phyloP scores from a whole-genome alignment of 2,888 invertebrate species.

The Scaptomyza caliginosa region DNA sequence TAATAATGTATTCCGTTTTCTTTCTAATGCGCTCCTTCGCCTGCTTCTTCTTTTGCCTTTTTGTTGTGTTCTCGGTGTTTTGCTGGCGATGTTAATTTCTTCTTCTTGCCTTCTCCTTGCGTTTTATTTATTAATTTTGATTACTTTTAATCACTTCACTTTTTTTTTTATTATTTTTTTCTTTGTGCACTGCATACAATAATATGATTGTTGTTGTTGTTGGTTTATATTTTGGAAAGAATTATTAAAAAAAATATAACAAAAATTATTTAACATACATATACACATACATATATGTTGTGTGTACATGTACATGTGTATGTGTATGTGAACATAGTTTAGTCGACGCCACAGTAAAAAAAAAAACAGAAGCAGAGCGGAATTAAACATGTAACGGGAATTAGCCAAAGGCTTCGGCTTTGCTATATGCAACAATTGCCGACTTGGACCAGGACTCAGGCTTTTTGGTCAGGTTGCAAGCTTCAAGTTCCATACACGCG shows the following conservation, averaged over 20 bases:
- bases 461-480: slow-evolving; percentile 19
- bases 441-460: slow-evolving; percentile 34
- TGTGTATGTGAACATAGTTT: slow-evolving; percentile 6
- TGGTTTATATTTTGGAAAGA: background rate
- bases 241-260: slow-evolving; percentile 2
- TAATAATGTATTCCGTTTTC: slow-evolving; percentile 48
- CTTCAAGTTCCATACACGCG: slow-evolving; percentile 21
- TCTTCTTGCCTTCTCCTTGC: slow-evolving; percentile 1
- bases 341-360: slow-evolving; percentile 31
- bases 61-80: slow-evolving; percentile 42
- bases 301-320: slow-evolving; percentile 11
- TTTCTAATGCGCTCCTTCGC: slow-evolving; percentile 26
- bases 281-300: slow-evolving; percentile 4
- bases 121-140: slow-evolving; percentile 19
- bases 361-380: slow-evolving; percentile 19
- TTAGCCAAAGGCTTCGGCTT: slow-evolving; percentile 13
- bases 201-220: slow-evolving; percentile 4
- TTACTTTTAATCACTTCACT: slow-evolving; percentile 61
- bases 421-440: slow-evolving; percentile 70
- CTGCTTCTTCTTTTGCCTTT: slow-evolving; percentile 16
- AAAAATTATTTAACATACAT: background rate
- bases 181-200: slow-evolving; percentile 55
- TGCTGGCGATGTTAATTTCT: slow-evolving; percentile 1
- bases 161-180: slow-evolving; percentile 17
- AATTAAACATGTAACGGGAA: slow-evolving; percentile 17